These are phyloP conservation scores for Sceloporus tristichus DNA, from an alignment of 2,113 vertebrate genomes.

Conservation along the genomic window DNA sequence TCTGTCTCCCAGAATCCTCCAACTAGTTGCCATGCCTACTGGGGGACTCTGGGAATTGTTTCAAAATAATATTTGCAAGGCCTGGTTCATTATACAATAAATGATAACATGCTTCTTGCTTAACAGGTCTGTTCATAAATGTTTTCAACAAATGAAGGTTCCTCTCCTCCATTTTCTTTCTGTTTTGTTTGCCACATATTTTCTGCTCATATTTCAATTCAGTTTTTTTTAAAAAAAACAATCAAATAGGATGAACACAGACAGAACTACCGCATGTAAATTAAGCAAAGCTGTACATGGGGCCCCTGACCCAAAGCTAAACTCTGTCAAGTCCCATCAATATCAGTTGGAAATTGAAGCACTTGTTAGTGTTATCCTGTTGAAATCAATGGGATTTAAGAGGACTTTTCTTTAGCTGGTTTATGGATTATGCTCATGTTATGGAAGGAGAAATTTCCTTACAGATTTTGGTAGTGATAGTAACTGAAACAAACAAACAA, in stretches of 20 bases:
- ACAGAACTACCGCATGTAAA: neutral
- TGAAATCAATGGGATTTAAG: slow-evolving; percentile 2
- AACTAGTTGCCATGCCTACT: too few relatives aligned
- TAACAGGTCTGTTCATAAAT: neutral
- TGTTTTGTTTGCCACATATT: neutral
- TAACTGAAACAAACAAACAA: too few relatives aligned
- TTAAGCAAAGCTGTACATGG: neutral
- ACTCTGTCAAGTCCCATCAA: neutral
- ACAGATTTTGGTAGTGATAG: too few relatives aligned
- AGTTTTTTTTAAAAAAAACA: slow-evolving; percentile 1
- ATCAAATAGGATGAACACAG: neutral
- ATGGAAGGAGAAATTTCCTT: too few relatives aligned
- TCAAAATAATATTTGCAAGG: too few relatives aligned
- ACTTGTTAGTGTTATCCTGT: neutral
- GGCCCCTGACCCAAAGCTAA: neutral
- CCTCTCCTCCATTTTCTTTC: too few relatives aligned
- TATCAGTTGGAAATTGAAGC: neutral
- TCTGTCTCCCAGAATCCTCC: too few relatives aligned
- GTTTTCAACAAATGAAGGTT: neutral
- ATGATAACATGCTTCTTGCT: neutral
- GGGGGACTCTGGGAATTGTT: too few relatives aligned
- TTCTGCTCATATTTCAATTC: neutral
- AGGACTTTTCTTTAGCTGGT: neutral
- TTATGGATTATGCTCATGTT: neutral
- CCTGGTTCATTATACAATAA: neutral